Base-by-base conservation (phyloP, 2,113 vertebrate species). In the Rhinopomastus cyanomelas region DNA sequence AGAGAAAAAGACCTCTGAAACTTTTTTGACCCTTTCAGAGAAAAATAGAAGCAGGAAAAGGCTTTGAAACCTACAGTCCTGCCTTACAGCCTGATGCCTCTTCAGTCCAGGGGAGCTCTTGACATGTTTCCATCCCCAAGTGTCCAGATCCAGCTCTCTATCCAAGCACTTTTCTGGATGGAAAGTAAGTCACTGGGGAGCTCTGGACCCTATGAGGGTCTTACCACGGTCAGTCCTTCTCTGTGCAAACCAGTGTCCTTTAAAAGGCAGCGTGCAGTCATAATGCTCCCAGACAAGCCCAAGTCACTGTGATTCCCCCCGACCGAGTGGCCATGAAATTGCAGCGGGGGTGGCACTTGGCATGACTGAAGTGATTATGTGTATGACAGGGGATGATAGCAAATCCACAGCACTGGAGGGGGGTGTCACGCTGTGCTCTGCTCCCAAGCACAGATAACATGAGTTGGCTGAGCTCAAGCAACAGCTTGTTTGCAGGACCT, bases 281-380 rank as follows among this genome's bases (percentile, higher is more conserved):
- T 85, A 74, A 72, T 6, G 17, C 46, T 84, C 87, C 57, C 79
- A 91, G 87, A 89, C 64, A 81, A 95, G 60, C 34, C 51, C 84
- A 72, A 44, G 92, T 57, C 3, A 2, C 39, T 74, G 64, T n/a
- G 87, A 94, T 92, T 95, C 57, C 52, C 81, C 32, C 88, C 53
- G 53, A 86, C 67, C 6, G 55, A 92, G 87, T 1, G 6, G 64
- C 87, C 8, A n/a, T 88, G 91, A 94, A 94, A 96, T 95, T 89
- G 60, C 87, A 37, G 84, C 1, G 60, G 76, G 91, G 92, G 68
- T 51, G 82, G 93, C 92, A 37, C 1, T 0, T 65, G 64, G 72
- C 10, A 7, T 95, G 88, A 90, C 85, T 44, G 77, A 90, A 14
- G 7, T 9, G 46, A 94, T 95, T 88, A 80, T 2, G 30, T 3